Base-by-base conservation (phyloP, 1,140 invertebrate species). In the Thrips palmi region DNA sequence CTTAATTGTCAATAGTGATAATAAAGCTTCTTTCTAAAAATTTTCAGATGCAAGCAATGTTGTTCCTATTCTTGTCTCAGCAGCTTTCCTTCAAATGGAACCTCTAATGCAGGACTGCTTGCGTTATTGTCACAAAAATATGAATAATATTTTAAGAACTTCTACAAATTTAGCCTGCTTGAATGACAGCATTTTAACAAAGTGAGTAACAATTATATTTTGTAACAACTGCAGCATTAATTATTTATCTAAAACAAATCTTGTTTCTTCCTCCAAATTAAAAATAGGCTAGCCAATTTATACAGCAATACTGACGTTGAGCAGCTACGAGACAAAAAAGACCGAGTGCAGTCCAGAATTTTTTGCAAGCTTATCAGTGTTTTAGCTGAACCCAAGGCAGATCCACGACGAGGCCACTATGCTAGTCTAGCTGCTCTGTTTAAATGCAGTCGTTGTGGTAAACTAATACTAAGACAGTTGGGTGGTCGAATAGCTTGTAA, bases 61-160 rank as follows among this genome's bases (percentile, higher is more conserved):
- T 1, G 70, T 93, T 37, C 85, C 86, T 0, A 84, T 96, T 36
- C 63, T 92, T 40, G 83, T 93, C 1, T 93, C 87, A 0, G 88
- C 89, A 0, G 82, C 85, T 11, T 96, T 96, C 55, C 60, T 96
- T 6, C 82, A 89, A 66, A 93, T 94, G 87, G 77, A 87, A 49
- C 76, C 76, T 11, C 59, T 94, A 36, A 63, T 89, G 2, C 65
- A 83, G 38, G 74, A 77, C 50, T 87, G 83, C 40, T 53, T 91
- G n/a, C 60, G 71, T 25, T 88, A 70, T 58, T 81, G 82, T 42
- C 77, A 81, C 46, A 63, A 71, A 24, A 71, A 85, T 52, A 71
- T 87, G 55, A 76, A 76, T 41, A 75, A 83, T 32, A 76, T 91
- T 27, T 62, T 87, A 3, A 72, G 72, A 50, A 74, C 72, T 0